phyloP scores from a whole-genome alignment of 2,797 vertebrate genomes.

The Silurus lanzhouensis region DNA sequence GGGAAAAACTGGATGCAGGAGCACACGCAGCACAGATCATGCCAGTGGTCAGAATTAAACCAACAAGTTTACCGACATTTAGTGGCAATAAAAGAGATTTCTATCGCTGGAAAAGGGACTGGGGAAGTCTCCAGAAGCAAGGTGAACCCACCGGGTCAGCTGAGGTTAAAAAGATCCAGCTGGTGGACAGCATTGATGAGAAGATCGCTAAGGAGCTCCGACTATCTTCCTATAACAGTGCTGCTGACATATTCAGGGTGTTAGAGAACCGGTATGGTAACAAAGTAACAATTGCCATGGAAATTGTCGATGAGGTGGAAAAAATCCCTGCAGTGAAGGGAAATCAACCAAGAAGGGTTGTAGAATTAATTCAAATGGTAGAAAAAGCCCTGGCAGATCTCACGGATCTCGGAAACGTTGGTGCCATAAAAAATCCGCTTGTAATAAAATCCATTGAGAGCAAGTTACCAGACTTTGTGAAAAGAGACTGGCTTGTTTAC shows the following conservation, averaged over 20 bases:
- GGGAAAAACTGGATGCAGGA: too few relatives aligned
- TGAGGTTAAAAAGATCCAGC: conserved; percentile 51
- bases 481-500: conserved; percentile 27
- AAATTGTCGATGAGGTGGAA: not conserved
- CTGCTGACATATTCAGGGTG: conserved; percentile 49
- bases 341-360: conserved; percentile 12
- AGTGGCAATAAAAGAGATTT: too few relatives aligned
- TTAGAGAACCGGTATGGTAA: conserved; percentile 47
- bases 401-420: too few relatives aligned
- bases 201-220: too few relatives aligned
- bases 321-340: conserved; percentile 11
- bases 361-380: not conserved
- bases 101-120: conserved; percentile 3
- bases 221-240: not conserved
- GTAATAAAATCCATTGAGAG: conserved; percentile 32
- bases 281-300: not conserved
- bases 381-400: too few relatives aligned
- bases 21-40: too few relatives aligned
- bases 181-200: too few relatives aligned
- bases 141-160: conserved; percentile 28
- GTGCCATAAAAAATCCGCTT: too few relatives aligned
- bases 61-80: too few relatives aligned
- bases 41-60: too few relatives aligned
- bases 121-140: conserved; percentile 28
- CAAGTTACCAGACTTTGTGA: conserved; percentile 11